phyloP scores from a whole-genome alignment of 2,888 invertebrate genomes.

The Hemithea aestivaria region DNA sequence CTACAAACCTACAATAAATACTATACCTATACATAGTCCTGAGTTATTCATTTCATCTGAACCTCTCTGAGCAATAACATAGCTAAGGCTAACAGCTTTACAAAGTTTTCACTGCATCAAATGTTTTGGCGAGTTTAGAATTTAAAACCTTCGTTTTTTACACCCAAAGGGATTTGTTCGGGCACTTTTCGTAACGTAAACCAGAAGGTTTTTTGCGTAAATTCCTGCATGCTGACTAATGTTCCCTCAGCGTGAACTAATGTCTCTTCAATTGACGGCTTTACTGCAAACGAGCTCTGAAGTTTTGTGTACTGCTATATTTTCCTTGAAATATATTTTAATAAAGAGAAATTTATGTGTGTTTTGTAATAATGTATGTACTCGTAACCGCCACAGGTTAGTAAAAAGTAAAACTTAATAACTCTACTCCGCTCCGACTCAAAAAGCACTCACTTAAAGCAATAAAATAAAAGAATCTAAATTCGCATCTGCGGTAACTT shows the following conservation, averaged over 20 bases:
- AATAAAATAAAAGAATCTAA: constrained; percentile 30
- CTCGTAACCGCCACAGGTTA: no score
- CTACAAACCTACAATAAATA: no score
- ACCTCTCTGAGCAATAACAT: no score
- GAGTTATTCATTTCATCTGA: no score
- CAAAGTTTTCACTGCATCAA: constrained; percentile 21
- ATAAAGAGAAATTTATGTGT: no score
- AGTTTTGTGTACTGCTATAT: constrained; percentile 17
- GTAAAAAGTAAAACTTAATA: no score
- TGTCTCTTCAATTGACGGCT: constrained; percentile 39
- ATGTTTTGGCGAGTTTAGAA: constrained; percentile 43
- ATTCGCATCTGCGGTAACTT: constrained; percentile 40
- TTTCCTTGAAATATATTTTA: constrained; percentile 20
- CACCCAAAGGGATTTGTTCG: constrained; percentile 48
- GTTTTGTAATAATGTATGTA: no score
- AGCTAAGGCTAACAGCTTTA: constrained; percentile 19
- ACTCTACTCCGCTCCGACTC: constrained; percentile 14
- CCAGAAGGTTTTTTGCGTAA: constrained; percentile 34
- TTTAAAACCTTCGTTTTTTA: constrained; percentile 56
- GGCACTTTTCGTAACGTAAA: constrained; percentile 38
- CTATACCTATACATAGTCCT: no score
- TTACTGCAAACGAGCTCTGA: constrained; percentile 29
- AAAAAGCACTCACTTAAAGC: constrained; percentile 20
- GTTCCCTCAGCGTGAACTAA: constrained; percentile 34
- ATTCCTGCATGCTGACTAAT: constrained; percentile 39